A percentile compares a stretch with the other conserved stretches of the same genome.
Evolutionary conservation across 2,113 vertebrate genomes (phyloP).

Genomic region (Vanacampus margaritifer): DNA sequence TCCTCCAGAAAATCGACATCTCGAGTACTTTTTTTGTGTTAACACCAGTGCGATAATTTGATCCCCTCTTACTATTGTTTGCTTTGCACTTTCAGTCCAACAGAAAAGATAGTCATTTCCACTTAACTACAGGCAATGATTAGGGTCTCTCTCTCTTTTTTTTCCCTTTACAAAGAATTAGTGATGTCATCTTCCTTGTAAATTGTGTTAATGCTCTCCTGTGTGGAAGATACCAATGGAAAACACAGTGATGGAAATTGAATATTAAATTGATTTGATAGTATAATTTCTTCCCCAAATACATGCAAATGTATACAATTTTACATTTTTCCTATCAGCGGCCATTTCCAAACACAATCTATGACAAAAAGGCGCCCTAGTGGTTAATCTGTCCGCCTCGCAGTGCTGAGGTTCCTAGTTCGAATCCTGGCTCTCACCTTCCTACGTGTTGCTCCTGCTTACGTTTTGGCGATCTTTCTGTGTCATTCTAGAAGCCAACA

Average conservation of each 20-base stretch:
- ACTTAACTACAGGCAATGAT: conserved; percentile 18
- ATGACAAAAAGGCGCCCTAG: not conserved
- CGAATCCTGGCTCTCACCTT: not conserved
- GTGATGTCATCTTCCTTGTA: conserved; percentile 23
- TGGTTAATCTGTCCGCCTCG: not conserved
- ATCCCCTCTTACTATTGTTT: conserved; percentile 35
- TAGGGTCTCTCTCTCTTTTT: conserved; percentile 32
- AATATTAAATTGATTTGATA: not conserved
- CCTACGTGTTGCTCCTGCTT: not conserved
- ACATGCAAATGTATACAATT: not conserved
- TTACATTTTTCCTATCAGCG: not conserved
- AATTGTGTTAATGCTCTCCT: conserved; percentile 25
- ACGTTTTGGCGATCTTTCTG: not conserved
- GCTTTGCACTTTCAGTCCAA: conserved; percentile 39
- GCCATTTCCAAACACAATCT: no score
- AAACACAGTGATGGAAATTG: conserved; percentile 6
- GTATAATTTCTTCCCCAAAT: not conserved
- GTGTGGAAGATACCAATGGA: not conserved
- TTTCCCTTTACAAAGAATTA: conserved; percentile 17
- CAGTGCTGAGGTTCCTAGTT: not conserved
- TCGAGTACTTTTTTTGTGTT: conserved; percentile 27
- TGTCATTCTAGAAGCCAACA: conserved; percentile 23
- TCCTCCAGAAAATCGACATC: conserved; percentile 9
- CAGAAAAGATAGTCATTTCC: conserved; percentile 43
- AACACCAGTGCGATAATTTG: conserved; percentile 27